Evolutionary conservation across 2,113 vertebrate species (phyloP).

Genomic region (Lathamus discolor): DNA sequence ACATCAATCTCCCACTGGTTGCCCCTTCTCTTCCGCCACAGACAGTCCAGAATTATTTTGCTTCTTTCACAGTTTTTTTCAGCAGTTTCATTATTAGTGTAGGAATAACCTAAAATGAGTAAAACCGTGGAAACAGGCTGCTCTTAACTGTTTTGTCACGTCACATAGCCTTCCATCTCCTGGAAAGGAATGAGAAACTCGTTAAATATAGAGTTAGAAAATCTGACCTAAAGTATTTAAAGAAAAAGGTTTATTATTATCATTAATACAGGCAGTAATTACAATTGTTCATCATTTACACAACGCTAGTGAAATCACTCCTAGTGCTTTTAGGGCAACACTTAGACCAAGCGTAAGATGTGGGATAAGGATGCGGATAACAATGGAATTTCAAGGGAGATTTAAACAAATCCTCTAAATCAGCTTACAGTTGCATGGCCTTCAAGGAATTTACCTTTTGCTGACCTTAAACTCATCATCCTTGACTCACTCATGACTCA

Average conservation of each 20-base stretch:
- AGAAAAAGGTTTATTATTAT: background rate
- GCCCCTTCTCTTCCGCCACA: background rate
- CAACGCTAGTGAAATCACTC: background rate
- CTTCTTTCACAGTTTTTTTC: background rate
- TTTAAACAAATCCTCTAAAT: slow-evolving; percentile 39
- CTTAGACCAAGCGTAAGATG: background rate
- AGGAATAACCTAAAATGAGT: background rate
- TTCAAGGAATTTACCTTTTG: background rate
- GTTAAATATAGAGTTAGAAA: background rate
- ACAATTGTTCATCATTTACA: background rate
- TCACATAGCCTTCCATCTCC: background rate
- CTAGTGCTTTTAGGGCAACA: slow-evolving; percentile 2
- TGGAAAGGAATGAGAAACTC: background rate
- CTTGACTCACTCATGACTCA: no score
- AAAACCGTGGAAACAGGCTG: background rate
- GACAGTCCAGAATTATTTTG: background rate
- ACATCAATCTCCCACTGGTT: background rate
- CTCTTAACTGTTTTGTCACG: background rate
- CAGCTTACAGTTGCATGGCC: background rate
- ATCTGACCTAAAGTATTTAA: background rate
- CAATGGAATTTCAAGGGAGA: slow-evolving; percentile 43
- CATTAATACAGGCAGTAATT: background rate
- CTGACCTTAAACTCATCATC: slow-evolving; percentile 5
- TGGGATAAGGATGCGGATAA: background rate
- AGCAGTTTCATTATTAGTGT: background rate